phyloP scores from a whole-genome alignment of 1,140 invertebrate genomes.

The Phymastichus coffea region DNA sequence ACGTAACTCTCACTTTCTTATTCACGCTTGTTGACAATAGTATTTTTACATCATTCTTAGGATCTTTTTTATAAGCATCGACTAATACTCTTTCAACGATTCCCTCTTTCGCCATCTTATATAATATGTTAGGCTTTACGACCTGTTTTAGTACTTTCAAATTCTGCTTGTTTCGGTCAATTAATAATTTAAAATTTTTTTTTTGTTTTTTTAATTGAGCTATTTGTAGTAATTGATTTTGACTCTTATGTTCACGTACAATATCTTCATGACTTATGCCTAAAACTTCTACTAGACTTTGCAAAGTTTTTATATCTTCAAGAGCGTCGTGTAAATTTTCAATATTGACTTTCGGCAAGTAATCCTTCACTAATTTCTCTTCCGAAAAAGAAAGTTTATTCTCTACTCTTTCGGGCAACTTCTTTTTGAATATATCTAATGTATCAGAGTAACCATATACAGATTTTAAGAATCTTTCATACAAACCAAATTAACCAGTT shows the following conservation, averaged over 20 bases:
- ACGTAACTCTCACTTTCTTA: not conserved
- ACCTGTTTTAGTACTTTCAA: not conserved
- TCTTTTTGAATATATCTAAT: not conserved
- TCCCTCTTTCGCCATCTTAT: not conserved
- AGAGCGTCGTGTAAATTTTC: not conserved
- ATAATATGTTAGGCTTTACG: not conserved
- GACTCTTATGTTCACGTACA: not conserved
- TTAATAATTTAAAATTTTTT: not conserved
- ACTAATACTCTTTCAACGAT: not conserved
- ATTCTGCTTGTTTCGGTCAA: not conserved
- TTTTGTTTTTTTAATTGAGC: not conserved
- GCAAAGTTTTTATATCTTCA: not conserved
- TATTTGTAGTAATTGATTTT: too few relatives aligned
- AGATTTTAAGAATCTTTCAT: not conserved
- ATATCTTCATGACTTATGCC: not conserved
- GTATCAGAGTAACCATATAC: not conserved
- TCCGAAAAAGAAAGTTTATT: not conserved
- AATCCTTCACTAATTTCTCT: not conserved
- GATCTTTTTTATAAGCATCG: not conserved
- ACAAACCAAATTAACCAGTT: not conserved
- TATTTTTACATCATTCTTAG: not conserved
- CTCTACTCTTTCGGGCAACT: not conserved
- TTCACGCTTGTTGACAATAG: not conserved
- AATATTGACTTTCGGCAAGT: not conserved
- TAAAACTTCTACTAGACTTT: not conserved